These are phyloP conservation scores for Pseudorectes ferrugineus DNA, from an alignment of 2,113 vertebrate genomes.

Conservation along the genomic window DNA sequence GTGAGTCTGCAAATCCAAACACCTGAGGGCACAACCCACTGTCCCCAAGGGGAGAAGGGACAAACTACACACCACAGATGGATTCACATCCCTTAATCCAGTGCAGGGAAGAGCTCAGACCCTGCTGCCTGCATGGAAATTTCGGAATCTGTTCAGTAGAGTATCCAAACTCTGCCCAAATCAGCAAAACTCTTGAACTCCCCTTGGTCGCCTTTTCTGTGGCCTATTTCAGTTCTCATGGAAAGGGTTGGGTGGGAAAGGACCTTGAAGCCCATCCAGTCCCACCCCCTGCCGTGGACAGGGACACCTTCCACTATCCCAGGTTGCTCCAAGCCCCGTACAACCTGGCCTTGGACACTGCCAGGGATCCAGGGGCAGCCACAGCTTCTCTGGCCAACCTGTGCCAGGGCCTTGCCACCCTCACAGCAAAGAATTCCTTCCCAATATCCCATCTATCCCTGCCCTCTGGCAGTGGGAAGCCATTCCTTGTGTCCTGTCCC, in stretches of 20 bases:
- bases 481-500: not conserved
- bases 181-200: not conserved
- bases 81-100: not conserved
- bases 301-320: accelerated
- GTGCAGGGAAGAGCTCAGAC: not conserved
- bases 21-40: not conserved
- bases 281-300: not conserved
- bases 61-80: not conserved
- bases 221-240: not conserved
- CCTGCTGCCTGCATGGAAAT: accelerated
- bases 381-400: not conserved
- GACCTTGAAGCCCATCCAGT: not conserved
- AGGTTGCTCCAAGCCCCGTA: accelerated
- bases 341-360: not conserved
- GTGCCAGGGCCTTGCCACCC: accelerated
- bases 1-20: not conserved
- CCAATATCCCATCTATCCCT: accelerated
- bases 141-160: not conserved
- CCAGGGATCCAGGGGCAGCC: not conserved
- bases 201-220: not conserved
- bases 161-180: not conserved
- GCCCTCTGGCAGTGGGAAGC: not conserved
- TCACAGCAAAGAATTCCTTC: accelerated
- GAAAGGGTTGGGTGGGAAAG: not conserved
- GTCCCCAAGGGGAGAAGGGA: not conserved